Evolutionary conservation across 2,113 vertebrate genomes (phyloP), one percentile per base, ranked within the genome.

Genomic region (Cacatua alba): DNA sequence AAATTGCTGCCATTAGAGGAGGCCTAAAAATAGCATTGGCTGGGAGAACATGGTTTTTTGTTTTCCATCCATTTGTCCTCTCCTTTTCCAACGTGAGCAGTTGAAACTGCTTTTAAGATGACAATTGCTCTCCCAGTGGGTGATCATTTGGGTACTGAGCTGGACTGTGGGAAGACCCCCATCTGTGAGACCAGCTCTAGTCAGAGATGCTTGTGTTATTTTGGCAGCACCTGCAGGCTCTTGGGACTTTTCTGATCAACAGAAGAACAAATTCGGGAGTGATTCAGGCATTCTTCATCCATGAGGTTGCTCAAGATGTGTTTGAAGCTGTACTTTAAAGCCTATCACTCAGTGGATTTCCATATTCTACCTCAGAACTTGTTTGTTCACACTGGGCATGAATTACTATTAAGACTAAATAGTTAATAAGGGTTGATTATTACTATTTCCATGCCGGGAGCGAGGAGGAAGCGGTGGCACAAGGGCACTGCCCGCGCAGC

Each of bases 291-390:
- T 41, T 43, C 23, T 65, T 64, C 41, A 55, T 21, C 52, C 21
- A 1, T 21, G 10, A 35, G 44, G 20, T 49, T 26, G 23, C 7
- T 70, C n/a, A 18, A 46, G 46, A 13, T 67, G 29, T 29, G 7
- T 67, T 57, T 77, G 68, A 80, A 85, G 28, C 28, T 25, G 41
- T 44, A 33, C 51, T 88, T 72, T 60, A 39, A 49, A 79, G 23
- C 20, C 0, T 6, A 1, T 41, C 52, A 52, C 7, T 10, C 9
- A 4, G 17, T 28, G 53, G 33, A 0, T 25, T 23, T 17, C 71
- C 2, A 0, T 24, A 6, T 18, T 7, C 4, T 0, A n/a, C 9
- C 44, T n/a, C 37, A 3, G 44, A 80, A 44, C 59, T 85, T 52
- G 59, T 77, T 86, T 88, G 57, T 86, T 88, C 48, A 72, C 23